These are phyloP conservation scores for Drosophila seguyi DNA, from an alignment of 1,140 invertebrate species.

Conservation along the genomic window DNA sequence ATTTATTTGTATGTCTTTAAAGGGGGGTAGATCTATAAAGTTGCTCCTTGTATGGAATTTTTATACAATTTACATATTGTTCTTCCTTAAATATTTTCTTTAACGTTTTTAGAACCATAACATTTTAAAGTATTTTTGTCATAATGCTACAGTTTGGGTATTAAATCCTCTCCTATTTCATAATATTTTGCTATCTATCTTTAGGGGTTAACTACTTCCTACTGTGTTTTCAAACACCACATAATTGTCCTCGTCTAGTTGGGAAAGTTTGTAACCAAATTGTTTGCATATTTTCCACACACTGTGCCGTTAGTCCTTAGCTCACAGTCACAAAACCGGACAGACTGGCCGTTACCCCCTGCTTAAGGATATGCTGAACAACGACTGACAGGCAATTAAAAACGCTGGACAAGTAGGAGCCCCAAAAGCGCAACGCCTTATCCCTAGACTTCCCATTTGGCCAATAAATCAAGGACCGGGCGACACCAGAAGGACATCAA, in stretches of 20 bases:
- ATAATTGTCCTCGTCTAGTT: slow-evolving; percentile 62
- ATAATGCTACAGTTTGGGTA: background rate
- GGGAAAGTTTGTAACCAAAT: slow-evolving; percentile 51
- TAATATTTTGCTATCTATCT: background rate
- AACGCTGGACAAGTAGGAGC: slow-evolving; percentile 51
- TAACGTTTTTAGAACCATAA: background rate
- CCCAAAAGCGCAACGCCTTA: slow-evolving; percentile 59
- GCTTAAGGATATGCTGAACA: slow-evolving; percentile 47
- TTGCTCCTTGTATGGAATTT: no score
- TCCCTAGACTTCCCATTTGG: slow-evolving; percentile 27
- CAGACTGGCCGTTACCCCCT: slow-evolving; percentile 6
- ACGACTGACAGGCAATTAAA: slow-evolving; percentile 75
- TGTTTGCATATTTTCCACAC: slow-evolving; percentile 49
- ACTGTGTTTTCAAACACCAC: slow-evolving; percentile 44
- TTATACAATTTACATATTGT: no score
- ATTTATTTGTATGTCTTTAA: slow-evolving; percentile 7
- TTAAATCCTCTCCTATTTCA: background rate
- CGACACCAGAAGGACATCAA: slow-evolving; percentile 68
- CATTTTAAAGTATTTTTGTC: background rate
- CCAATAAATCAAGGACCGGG: slow-evolving; percentile 69
- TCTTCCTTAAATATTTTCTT: background rate
- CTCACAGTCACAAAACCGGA: background rate
- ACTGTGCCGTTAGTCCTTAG: background rate
- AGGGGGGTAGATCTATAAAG: background rate
- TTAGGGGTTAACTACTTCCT: slow-evolving; percentile 1